phyloP scores from a whole-genome alignment of 2,113 vertebrate genomes.

The Eulemur macaco region DNA sequence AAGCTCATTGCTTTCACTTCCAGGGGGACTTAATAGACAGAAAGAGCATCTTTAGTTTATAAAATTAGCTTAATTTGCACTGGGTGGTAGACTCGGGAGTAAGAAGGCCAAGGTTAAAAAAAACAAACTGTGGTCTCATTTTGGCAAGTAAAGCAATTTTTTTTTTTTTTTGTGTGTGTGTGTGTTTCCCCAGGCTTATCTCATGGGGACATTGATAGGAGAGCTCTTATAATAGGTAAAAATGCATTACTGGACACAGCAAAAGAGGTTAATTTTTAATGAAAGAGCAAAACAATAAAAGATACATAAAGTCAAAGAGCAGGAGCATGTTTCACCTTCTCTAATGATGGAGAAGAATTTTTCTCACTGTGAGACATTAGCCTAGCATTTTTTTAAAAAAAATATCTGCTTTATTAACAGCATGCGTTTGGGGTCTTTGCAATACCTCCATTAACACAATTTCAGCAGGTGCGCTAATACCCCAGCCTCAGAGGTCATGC shows the following conservation, averaged over 20 bases:
- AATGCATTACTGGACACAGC: neutral
- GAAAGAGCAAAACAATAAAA: neutral
- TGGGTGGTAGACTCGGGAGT: conserved; percentile 15
- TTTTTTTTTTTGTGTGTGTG: neutral
- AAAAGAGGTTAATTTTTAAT: neutral
- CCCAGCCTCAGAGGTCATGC: neutral
- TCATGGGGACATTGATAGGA: neutral
- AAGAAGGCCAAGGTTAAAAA: conserved; percentile 31
- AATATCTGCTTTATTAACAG: neutral
- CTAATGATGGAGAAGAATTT: neutral
- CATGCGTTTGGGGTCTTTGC: neutral
- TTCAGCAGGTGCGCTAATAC: neutral
- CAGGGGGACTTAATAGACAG: conserved; percentile 58
- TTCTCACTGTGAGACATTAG: neutral
- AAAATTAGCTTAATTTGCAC: conserved; percentile 55
- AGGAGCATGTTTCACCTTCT: neutral
- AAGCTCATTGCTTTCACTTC: conserved; percentile 62
- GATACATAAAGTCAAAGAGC: neutral
- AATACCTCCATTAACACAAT: neutral
- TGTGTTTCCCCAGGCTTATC: neutral
- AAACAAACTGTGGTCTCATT: neutral
- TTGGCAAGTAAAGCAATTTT: neutral
- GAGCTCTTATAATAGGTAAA: neutral
- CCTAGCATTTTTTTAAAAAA: neutral
- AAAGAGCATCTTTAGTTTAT: conserved; percentile 63